Evolutionary conservation across 2,113 vertebrate genomes (phyloP), one percentile per base, ranked within the genome.

Genomic region (Oenanthe melanoleuca): DNA sequence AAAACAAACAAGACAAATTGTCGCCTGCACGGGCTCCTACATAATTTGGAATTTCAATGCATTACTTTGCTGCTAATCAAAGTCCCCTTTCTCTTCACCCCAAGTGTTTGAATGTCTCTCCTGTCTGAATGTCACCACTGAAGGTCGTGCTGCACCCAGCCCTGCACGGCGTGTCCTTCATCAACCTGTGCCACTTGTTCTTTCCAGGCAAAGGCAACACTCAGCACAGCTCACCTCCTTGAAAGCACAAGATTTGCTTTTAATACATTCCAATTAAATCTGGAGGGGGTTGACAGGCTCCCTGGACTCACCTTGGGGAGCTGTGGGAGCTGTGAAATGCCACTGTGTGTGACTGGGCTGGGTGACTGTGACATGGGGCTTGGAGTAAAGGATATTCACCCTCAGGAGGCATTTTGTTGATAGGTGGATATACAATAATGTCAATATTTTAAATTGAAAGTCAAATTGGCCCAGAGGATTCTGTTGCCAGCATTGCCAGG

Each of bases 11-110:
- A 86, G 70, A 86, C 56, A 80, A 90, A 71, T 8, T 78, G 79
- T 31, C 77, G 70, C 82, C 81, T 75, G 92, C 74, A 66, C 14
- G 29, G 78, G 77, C 88, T 95, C 85, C 93, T 73, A 88, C 84
- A 87, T 93, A 86, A 96, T 96, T 95, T 96, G 92, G 95, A 81
- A 95, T 91, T 97, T 93, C 23, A 5, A 86, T 95, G 93, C 85
- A 86, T 78, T 93, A 78, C 86, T 94, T 79, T 53, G 79, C 78
- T 96, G 94, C 91, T 97, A 96, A 96, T 97, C 95, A 95, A 97
- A 97, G 93, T 97, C 85, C 49, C 92, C 95, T 96, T 94, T 84
- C 93, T 67, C 93, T 83, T 95, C 82, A 95, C 89, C 93, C 94
- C 77, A 75, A 87, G 92, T 91, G 93, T 89, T 92, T 55, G 92